Conservation (phyloP, 2,113 vertebrate species). For the Eptatretus burgeri region DNA sequence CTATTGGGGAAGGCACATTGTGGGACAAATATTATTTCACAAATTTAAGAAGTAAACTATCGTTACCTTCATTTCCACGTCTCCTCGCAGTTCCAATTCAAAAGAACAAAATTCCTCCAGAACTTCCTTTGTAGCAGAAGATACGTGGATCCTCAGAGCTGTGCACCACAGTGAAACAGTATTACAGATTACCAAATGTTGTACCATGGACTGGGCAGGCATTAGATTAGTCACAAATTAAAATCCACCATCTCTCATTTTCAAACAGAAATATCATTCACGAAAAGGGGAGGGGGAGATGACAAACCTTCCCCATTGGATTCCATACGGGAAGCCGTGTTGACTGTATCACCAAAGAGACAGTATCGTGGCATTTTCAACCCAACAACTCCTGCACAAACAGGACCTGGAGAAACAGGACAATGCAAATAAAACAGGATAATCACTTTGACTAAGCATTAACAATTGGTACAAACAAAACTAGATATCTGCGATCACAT, state of each 20-base stretch:
- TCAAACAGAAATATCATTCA: no score
- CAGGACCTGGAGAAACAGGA: constrained; percentile 19
- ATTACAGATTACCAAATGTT: no score
- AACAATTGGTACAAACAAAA: no score
- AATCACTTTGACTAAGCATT: no score
- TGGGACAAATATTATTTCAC: no score
- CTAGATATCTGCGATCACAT: no score
- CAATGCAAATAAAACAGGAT: not conserved
- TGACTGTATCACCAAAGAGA: constrained; percentile 31
- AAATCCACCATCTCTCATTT: no score
- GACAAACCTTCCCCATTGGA: constrained; percentile 28
- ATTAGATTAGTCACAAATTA: no score
- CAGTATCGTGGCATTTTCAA: constrained; percentile 37
- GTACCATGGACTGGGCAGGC: no score
- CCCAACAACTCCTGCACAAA: constrained; percentile 30
- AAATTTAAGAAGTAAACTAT: no score
- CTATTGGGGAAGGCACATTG: no score
- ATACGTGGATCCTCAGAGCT: constrained; percentile 1
- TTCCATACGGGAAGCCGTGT: constrained; percentile 32
- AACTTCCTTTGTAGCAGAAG: constrained; percentile 3
- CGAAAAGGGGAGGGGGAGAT: not conserved
- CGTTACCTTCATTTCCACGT: constrained; percentile 4
- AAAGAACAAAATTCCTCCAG: not conserved
- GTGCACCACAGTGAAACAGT: not conserved
- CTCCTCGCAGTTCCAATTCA: not conserved